A percentile compares a stretch with the other conserved stretches of the same genome.
Conservation (phyloP, 1,140 invertebrate genomes). For the Meloidogyne chitwoodi region DNA sequence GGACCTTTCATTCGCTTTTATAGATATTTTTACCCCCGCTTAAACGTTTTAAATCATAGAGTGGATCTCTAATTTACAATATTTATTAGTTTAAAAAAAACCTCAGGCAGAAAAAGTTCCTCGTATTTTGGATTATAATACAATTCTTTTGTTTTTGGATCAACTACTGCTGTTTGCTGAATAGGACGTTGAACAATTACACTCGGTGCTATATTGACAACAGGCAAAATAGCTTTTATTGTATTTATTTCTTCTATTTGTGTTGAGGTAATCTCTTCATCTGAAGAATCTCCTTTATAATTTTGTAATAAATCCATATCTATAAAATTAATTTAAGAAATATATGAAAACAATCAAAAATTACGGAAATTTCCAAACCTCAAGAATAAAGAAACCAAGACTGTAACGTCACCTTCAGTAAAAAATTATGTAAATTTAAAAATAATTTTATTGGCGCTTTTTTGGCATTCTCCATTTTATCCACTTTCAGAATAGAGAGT, state of each 20-base stretch:
- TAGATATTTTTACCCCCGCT: no score
- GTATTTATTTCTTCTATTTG: background rate
- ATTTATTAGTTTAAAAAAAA: conserved; percentile 10
- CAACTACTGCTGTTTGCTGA: conserved; percentile 62
- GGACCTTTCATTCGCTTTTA: no score
- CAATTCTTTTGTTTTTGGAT: conserved; percentile 75
- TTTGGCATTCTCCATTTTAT: no score
- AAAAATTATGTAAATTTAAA: no score
- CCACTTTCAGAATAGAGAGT: no score
- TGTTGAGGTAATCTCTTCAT: background rate
- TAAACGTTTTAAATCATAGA: no score
- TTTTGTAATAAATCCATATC: background rate
- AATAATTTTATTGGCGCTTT: no score
- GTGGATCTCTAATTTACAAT: no score
- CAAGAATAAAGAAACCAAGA: no score
- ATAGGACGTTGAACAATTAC: conserved; percentile 28
- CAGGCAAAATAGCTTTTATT: background rate
- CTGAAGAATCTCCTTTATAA: background rate
- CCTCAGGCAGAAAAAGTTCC: conserved; percentile 80
- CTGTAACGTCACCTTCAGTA: no score
- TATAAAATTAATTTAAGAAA: background rate
- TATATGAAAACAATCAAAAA: no score
- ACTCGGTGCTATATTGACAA: conserved; percentile 25
- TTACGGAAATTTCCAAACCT: no score
- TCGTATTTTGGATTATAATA: conserved; percentile 89